A percentile compares a stretch with the other conserved stretches of the same genome.
Evolutionary conservation across 2,113 vertebrate species (phyloP).

Genomic region (Labrus mixtus): DNA sequence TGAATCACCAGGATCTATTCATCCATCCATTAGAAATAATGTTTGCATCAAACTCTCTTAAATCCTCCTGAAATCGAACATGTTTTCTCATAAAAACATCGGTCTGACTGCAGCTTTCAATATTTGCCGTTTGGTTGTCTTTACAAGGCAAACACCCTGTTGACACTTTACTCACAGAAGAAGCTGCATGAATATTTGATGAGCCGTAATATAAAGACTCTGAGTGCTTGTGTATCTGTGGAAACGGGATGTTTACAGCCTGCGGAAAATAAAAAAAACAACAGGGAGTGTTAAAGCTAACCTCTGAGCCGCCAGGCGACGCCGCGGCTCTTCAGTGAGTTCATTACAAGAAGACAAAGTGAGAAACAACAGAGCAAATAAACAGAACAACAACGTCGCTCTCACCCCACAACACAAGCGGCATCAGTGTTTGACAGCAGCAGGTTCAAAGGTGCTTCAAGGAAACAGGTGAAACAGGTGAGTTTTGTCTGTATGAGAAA

Average conservation of each 20-base stretch:
- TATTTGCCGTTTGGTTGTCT: slow-evolving; percentile 48
- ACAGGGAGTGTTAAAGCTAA: slow-evolving; percentile 62
- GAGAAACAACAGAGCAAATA: slow-evolving; percentile 47
- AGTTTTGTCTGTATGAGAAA: background rate
- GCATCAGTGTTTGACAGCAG: background rate
- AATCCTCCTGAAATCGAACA: slow-evolving; percentile 14
- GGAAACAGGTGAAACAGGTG: background rate
- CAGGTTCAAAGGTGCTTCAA: background rate
- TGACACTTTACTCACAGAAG: slow-evolving; percentile 65
- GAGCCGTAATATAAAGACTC: slow-evolving; percentile 65
- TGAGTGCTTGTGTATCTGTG: slow-evolving; percentile 16
- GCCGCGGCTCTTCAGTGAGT: slow-evolving; percentile 19
- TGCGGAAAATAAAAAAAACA: slow-evolving; percentile 55
- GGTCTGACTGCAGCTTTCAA: slow-evolving; percentile 37
- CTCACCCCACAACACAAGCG: too few relatives aligned
- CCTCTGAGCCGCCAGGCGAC: slow-evolving; percentile 29
- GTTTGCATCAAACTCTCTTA: background rate
- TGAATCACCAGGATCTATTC: background rate
- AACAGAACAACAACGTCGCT: slow-evolving; percentile 5
- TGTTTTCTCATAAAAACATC: slow-evolving; percentile 33
- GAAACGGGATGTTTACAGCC: slow-evolving; percentile 71
- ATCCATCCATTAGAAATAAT: background rate
- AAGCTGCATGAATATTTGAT: slow-evolving; percentile 78
- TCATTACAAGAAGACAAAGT: slow-evolving; percentile 39
- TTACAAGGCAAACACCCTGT: slow-evolving; percentile 75